Percentiles rank a stretch among this genome's conserved stretches.
These are phyloP conservation scores for Barbus barbus DNA, from an alignment of 2,113 vertebrate genomes.

Conservation along the genomic window DNA sequence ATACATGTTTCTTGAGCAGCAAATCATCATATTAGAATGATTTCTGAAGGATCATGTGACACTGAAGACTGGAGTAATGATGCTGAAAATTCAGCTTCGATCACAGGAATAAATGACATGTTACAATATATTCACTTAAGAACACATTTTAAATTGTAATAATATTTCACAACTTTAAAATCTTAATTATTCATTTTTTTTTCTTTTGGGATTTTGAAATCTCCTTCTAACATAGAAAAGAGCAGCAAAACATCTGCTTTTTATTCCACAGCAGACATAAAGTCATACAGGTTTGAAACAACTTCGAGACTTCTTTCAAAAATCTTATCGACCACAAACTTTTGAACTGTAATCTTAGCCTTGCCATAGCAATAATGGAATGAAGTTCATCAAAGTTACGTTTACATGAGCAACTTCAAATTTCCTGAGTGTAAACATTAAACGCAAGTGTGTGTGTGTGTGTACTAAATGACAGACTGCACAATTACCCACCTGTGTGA, in stretches of 20 bases:
- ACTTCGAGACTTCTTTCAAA: neutral
- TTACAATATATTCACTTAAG: neutral
- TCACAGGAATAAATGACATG: neutral
- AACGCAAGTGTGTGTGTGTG: neutral
- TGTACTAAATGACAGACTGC: neutral
- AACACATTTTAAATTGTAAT: neutral
- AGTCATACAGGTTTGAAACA: neutral
- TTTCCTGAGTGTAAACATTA: neutral
- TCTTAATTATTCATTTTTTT: neutral
- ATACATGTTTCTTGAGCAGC: neutral
- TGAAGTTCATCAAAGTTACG: neutral
- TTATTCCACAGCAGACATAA: neutral
- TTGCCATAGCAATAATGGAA: neutral
- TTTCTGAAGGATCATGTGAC: neutral
- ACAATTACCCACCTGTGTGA: neutral
- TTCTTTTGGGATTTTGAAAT: neutral
- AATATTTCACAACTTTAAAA: neutral
- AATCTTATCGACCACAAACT: neutral
- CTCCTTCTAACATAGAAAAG: neutral
- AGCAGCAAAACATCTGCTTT: neutral
- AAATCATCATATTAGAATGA: neutral
- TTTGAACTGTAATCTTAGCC: neutral
- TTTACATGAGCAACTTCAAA: neutral
- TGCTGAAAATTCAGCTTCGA: neutral
- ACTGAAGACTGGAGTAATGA: neutral